phyloP scores from a whole-genome alignment of 2,888 invertebrate genomes.

The Metallyticus violacea region DNA sequence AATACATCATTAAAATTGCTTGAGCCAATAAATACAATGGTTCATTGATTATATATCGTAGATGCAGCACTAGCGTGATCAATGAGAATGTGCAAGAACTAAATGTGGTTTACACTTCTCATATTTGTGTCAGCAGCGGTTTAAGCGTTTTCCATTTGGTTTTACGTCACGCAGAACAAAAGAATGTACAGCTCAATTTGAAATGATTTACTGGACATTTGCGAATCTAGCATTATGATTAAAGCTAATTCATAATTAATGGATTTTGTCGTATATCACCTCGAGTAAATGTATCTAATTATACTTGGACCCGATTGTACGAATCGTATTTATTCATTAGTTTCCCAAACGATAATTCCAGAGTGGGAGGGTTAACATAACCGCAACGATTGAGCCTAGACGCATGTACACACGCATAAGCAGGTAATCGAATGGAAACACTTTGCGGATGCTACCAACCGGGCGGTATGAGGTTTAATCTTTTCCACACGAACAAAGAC shows the following conservation, averaged over 20 bases:
- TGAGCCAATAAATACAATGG: too few species aligned
- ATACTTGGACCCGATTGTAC: not conserved
- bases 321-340: not conserved
- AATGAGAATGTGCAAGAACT: too few species aligned
- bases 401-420: not conserved
- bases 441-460: not conserved
- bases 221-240: not conserved
- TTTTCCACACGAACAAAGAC: not conserved
- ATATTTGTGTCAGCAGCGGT: too few species aligned
- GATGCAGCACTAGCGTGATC: too few species aligned
- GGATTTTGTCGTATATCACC: not conserved
- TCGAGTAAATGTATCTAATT: not conserved
- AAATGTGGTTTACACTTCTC: too few species aligned
- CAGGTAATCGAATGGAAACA: not conserved
- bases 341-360: not conserved
- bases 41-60: too few species aligned
- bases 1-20: too few species aligned
- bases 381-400: too few species aligned
- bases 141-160: too few species aligned
- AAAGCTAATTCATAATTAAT: not conserved
- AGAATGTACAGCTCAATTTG: not conserved
- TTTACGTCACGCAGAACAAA: not conserved
- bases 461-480: not conserved
- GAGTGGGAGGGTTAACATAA: not conserved
- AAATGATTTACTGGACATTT: not conserved